Evolutionary conservation across 2,888 invertebrate genomes (phyloP), one percentile per base, ranked within the genome.

Genomic region (Nebria salina): DNA sequence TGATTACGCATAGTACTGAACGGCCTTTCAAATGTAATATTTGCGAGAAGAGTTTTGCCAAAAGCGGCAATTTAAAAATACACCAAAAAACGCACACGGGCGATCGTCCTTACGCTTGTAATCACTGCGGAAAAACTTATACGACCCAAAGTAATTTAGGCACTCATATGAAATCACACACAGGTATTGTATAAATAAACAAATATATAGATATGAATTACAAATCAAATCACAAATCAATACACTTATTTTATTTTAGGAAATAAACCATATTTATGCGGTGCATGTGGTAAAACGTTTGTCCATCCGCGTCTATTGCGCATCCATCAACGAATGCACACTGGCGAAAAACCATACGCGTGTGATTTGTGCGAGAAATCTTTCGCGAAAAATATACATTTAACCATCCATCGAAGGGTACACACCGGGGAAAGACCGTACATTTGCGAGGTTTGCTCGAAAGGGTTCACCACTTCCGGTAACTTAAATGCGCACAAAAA

Each of bases 361-460:
- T 86, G 86, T 82, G 72, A 77, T 42, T 81, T 84, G 64, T 86
- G 86, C 82, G 84, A 83, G 7, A 85, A 85, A 82, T 80, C 83
- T 0, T 86, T 86, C 82, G 84, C 86, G 5, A 86, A 86, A 82
- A 86, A 86, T 73, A 84, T 86, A 65, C 86, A 86, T 77, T 83
- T 86, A 9, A 86, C 85, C 3, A 83, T 85, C 15, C 86, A 86
- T 73, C 83, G 82, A n/a, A 82, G 86, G 43, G 85, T 83, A 6
- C 86, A 86, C 75, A 85, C 85, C 13, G 86, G 86, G 0, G 86
- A 86, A 82, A 85, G 84, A 65, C 86, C 86, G 0, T 85, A 85
- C 81, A 75, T 84, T 72, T 86, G 86, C 82, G 82, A 82, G 13
- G 81, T 75, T 15, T 86, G 86, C 78, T 82, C 84, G 6, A 85